Evolutionary conservation across 2,888 invertebrate genomes (phyloP), one percentile per base, ranked within the genome.

Genomic region (Xestia sexstrigata): DNA sequence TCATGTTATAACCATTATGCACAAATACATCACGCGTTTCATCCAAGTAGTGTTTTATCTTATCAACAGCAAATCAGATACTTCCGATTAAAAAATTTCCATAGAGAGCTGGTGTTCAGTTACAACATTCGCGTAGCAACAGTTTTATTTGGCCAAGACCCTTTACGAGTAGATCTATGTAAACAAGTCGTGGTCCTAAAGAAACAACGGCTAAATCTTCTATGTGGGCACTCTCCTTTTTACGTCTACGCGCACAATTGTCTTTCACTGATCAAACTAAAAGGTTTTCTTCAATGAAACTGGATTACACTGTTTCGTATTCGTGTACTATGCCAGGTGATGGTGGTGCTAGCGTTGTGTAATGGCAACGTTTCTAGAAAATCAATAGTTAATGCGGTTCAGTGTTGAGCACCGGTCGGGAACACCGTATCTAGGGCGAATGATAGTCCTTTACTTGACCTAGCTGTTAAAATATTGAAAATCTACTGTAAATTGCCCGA

Each of bases 81-180:
- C 87, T 88, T 88, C 83, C 87, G 92, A 94, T 94, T 91, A 93
- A 95, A 47, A 95, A 95, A 83, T 92, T 96, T 96, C 95, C 95
- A 92, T 89, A 79, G 83, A 82, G 79, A 88, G 79, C 85, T 83
- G 73, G 82, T 83, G 87, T 85, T 90, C 90, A 88, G 83, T 93
- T 93, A 84, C 91, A 86, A 92, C 91, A 93, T 82, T 87, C 81
- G 82, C 70, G 74, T 86, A 69, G 82, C 74, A 63, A 77, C 76
- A 76, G 75, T 67, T 70, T 82, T 83, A 69, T 72, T 72, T 70
- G 60, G 39, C 52, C 49, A 70, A 77, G 6, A 20, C 2, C 2
- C 23, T 79, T 42, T 30, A 23, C 15, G 20, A 52, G 30, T n/a
- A 9, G 20, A 17, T 30, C 39, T 49, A 47, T 55, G 30, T 26